Evolutionary conservation across 2,797 vertebrate species (phyloP).

Genomic region (Gobio occitaniae): DNA sequence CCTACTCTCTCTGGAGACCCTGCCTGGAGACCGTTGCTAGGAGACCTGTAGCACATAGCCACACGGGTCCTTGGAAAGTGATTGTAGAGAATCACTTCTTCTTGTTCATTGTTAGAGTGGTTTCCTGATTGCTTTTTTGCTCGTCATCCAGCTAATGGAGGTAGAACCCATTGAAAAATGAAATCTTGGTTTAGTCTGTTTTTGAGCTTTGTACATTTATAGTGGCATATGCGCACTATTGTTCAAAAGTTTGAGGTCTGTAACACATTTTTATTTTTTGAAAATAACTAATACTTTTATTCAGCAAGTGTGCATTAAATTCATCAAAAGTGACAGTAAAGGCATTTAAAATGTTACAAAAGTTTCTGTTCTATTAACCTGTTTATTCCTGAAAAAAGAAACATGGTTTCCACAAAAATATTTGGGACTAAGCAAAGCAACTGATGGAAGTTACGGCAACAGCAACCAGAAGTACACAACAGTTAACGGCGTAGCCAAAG

Average conservation of each 20-base stretch:
- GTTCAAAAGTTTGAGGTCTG: background rate
- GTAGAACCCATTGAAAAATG: background rate
- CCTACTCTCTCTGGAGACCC: constrained; percentile 63
- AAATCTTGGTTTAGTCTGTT: background rate
- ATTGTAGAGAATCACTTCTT: background rate
- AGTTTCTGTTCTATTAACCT: background rate
- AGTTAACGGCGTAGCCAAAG: no score
- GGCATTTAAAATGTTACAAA: constrained; percentile 2
- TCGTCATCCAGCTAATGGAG: background rate
- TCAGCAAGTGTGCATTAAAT: background rate
- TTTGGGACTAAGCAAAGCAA: no score
- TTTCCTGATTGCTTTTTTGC: background rate
- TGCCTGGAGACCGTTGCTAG: constrained; percentile 74
- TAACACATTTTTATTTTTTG: background rate
- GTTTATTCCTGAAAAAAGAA: background rate
- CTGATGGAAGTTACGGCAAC: no score
- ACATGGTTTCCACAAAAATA: background rate
- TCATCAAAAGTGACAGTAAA: background rate
- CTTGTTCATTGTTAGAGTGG: background rate
- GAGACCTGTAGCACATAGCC: constrained; percentile 77
- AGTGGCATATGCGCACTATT: background rate
- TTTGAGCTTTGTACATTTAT: background rate
- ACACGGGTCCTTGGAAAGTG: constrained; percentile 9
- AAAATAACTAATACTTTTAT: background rate
- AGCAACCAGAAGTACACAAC: no score